These are phyloP conservation scores for Sclerurus mexicanus DNA, from an alignment of 2,113 vertebrate genomes.

Conservation along the genomic window DNA sequence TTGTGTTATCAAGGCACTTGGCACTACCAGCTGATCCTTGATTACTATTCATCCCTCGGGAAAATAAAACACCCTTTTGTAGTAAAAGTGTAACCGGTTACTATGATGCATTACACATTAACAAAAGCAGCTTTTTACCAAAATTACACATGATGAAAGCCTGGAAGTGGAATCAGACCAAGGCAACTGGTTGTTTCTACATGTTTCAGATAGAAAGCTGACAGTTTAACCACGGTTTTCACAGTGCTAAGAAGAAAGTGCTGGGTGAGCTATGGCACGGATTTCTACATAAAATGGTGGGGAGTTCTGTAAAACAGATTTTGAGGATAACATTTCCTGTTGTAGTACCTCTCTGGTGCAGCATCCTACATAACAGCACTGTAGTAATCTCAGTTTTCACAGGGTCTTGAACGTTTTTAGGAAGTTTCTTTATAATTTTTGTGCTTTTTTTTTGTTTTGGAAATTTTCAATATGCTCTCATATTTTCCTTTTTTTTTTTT, in stretches of 20 bases:
- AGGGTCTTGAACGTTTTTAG: not conserved
- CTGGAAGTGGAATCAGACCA: slow-evolving; percentile 9
- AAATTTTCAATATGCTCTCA: not conserved
- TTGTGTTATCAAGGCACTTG: slow-evolving; percentile 69
- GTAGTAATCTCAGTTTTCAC: not conserved
- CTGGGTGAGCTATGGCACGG: not conserved
- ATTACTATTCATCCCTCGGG: slow-evolving; percentile 63
- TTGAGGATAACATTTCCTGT: not conserved
- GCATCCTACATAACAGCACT: not conserved
- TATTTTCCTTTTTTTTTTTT: not conserved
- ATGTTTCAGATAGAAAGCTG: not conserved
- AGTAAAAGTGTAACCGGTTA: slow-evolving; percentile 57
- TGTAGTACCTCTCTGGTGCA: not conserved
- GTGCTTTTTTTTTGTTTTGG: not conserved
- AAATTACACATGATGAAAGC: slow-evolving; percentile 27
- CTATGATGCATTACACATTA: slow-evolving; percentile 37
- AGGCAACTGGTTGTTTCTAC: slow-evolving; percentile 9
- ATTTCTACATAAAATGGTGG: not conserved
- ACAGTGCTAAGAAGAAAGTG: not conserved
- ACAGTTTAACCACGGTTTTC: not conserved
- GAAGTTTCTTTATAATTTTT: not conserved
- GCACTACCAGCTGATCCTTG: slow-evolving; percentile 67
- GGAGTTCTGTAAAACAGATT: not conserved
- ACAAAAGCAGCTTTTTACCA: slow-evolving; percentile 60
- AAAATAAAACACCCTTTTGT: slow-evolving; percentile 67